Evolutionary conservation across 2,888 invertebrate species (phyloP).

Genomic region (Auanema freiburgensis): DNA sequence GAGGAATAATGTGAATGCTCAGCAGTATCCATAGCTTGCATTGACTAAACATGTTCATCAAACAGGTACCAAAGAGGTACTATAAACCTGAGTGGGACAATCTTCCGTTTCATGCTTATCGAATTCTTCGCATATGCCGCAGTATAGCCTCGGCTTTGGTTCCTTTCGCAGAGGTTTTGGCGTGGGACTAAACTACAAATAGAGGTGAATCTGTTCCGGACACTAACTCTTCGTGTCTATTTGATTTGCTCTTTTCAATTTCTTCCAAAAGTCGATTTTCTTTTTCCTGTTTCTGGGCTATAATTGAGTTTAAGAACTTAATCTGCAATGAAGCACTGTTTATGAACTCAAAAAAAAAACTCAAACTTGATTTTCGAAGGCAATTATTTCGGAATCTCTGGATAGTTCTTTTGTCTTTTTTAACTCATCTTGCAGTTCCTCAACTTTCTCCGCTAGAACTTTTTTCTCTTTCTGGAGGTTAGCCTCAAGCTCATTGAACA

Average conservation of each 20-base stretch:
- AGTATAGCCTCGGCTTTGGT: conserved; percentile 81
- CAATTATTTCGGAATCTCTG: too few relatives aligned
- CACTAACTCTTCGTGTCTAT: neutral
- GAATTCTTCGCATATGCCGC: conserved; percentile 96
- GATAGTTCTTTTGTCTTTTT: conserved; percentile 8
- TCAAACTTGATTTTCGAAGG: too few relatives aligned
- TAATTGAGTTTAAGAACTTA: conserved; percentile 91
- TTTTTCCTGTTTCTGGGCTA: conserved; percentile 91
- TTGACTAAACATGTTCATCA: neutral
- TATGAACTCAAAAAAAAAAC: too few relatives aligned
- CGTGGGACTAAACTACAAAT: neutral
- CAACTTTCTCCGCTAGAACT: conserved; percentile 14
- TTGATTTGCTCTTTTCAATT: neutral
- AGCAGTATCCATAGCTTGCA: conserved; percentile 15
- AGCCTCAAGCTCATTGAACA: conserved; percentile 21
- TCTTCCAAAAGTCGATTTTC: conserved; percentile 77
- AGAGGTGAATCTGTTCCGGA: neutral
- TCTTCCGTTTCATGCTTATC: conserved; percentile 96
- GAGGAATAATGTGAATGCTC: conserved; percentile 15
- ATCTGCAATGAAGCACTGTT: conserved; percentile 58
- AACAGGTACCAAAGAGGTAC: neutral
- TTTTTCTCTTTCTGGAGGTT: conserved; percentile 18
- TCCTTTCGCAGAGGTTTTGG: conserved; percentile 7
- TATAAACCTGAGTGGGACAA: conserved; percentile 74
- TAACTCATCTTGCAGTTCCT: conserved; percentile 12